These are phyloP conservation scores for Bos indicus DNA, from an alignment of 2,113 vertebrate genomes.

Conservation along the genomic window DNA sequence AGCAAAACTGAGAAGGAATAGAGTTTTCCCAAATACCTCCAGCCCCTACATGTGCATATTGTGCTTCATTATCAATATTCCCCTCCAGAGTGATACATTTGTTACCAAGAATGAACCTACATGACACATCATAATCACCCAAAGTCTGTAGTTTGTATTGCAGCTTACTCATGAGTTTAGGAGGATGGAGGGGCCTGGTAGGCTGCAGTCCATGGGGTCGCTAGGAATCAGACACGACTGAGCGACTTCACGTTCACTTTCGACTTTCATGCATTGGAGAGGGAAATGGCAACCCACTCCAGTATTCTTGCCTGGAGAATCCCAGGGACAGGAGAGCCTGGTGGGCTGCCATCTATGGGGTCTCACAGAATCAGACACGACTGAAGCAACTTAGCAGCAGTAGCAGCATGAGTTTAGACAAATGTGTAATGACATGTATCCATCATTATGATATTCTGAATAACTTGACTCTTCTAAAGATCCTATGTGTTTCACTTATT, in stretches of 20 bases:
- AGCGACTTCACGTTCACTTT: too few species aligned
- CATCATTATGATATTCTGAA: neutral
- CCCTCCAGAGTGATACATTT: neutral
- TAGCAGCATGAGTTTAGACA: neutral
- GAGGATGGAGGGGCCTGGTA: too few species aligned
- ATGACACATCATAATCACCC: neutral
- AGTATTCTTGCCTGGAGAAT: too few species aligned
- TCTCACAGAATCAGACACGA: too few species aligned
- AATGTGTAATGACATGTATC: neutral
- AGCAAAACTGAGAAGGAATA: neutral
- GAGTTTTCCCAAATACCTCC: neutral
- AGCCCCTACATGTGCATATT: neutral
- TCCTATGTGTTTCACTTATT: neutral
- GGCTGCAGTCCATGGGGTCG: too few species aligned
- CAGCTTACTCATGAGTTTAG: neutral
- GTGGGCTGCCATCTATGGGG: too few species aligned
- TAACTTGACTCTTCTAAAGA: neutral
- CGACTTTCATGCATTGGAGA: too few species aligned
- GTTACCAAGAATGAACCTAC: neutral
- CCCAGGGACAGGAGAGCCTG: too few species aligned
- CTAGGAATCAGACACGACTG: accelerated
- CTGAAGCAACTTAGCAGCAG: too few species aligned
- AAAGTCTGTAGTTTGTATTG: neutral
- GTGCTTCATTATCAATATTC: neutral
- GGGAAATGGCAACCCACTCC: too few species aligned